Conservation (phyloP, 2,888 invertebrate genomes). For the Steinernema scapterisci region DNA sequence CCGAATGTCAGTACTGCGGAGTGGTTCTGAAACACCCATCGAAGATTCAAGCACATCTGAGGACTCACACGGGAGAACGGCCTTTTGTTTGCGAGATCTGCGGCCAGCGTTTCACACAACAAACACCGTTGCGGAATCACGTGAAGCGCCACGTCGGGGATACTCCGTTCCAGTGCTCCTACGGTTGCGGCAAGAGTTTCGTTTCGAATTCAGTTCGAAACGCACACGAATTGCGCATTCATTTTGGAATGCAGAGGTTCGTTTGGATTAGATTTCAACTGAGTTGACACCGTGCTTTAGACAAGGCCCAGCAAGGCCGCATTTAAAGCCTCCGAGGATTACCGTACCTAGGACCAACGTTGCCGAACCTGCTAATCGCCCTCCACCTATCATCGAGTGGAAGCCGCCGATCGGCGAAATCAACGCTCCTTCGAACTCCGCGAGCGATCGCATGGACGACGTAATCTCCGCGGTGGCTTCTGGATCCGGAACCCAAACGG, state of each 20-base stretch:
- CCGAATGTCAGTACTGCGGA: constrained; percentile 53
- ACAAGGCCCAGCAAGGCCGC: constrained; percentile 50
- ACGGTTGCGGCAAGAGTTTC: constrained; percentile 50
- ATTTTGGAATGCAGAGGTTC: constrained; percentile 23
- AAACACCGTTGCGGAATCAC: constrained; percentile 50
- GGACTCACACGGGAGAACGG: constrained; percentile 60
- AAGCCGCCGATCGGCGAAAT: constrained; percentile 34
- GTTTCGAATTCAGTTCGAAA: constrained; percentile 50
- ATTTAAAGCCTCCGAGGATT: constrained; percentile 48
- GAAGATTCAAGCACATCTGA: constrained; percentile 58
- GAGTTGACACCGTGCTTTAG: neutral
- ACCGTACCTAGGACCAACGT: neutral
- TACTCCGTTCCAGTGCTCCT: constrained; percentile 48
- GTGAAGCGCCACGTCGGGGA: constrained; percentile 50
- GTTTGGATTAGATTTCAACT: neutral
- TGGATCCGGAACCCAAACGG: neutral
- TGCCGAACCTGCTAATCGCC: neutral
- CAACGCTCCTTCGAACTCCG: constrained; percentile 36
- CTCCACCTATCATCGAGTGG: constrained; percentile 34
- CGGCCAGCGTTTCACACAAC: constrained; percentile 50
- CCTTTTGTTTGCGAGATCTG: constrained; percentile 56
- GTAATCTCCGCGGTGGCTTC: constrained; percentile 42
- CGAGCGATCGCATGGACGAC: constrained; percentile 46
- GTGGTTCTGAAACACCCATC: constrained; percentile 51
- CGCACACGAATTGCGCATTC: constrained; percentile 54